phyloP scores from a whole-genome alignment of 2,113 vertebrate species.

The Parotia lawesii region DNA sequence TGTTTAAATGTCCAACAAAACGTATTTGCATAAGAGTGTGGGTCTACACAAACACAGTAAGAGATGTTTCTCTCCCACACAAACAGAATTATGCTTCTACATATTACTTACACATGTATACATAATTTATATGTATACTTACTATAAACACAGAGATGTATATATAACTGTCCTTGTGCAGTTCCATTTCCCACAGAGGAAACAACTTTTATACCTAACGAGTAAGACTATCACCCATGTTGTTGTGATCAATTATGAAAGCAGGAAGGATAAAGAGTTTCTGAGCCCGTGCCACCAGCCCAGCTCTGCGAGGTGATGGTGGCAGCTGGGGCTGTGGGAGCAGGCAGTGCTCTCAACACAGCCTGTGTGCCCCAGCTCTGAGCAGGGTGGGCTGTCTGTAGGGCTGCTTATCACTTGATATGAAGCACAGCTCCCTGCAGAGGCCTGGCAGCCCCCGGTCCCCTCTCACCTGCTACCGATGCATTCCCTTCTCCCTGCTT shows the following conservation, averaged over 20 bases:
- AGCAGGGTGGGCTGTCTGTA: neutral
- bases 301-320: rapidly evolving
- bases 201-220: neutral
- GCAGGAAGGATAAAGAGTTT: neutral
- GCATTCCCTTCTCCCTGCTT: neutral
- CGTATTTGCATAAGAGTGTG: neutral
- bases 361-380: neutral
- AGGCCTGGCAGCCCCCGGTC: neutral
- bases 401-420: neutral
- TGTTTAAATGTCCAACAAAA: neutral
- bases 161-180: neutral
- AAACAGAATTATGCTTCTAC: neutral
- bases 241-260: neutral
- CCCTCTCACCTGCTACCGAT: rapidly evolving
- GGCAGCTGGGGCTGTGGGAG: neutral
- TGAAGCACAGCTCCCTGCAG: neutral
- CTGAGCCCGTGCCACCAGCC: neutral
- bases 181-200: neutral
- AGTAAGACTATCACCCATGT: neutral
- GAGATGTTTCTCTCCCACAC: neutral
- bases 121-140: neutral
- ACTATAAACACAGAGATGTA: neutral
- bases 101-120: conserved; percentile 1
- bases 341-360: neutral
- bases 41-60: neutral